Evolutionary conservation across 2,888 invertebrate species (phyloP).

Genomic region (Opisthograptis luteolata): DNA sequence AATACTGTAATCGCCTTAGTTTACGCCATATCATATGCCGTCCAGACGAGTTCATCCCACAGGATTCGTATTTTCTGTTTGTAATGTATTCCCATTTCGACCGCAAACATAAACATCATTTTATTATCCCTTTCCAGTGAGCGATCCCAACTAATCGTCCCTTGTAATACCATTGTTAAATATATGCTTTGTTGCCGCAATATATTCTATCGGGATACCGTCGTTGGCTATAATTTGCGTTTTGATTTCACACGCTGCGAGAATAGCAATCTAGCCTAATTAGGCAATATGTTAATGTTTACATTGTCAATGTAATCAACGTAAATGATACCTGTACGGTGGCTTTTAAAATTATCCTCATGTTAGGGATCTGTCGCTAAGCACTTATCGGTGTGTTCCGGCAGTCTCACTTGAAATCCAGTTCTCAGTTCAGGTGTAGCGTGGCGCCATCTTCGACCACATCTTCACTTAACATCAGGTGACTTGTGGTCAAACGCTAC

Average conservation of each 20-base stretch:
- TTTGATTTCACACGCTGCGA: constrained; percentile 28
- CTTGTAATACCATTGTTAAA: constrained; percentile 53
- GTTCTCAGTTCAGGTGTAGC: too few species aligned
- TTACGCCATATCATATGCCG: constrained; percentile 6
- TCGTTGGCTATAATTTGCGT: constrained; percentile 39
- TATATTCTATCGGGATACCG: constrained; percentile 46
- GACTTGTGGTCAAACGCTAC: too few species aligned
- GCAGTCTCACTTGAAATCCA: too few species aligned
- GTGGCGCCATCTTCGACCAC: too few species aligned
- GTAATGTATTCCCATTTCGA: constrained; percentile 25
- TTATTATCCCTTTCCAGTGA: constrained; percentile 46
- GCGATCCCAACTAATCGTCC: constrained; percentile 46
- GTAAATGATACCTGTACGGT: too few species aligned
- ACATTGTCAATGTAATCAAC: not conserved
- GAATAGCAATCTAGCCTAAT: too few species aligned
- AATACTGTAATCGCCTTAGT: too few species aligned
- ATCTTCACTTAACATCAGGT: too few species aligned
- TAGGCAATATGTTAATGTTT: not conserved
- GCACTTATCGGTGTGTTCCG: too few species aligned
- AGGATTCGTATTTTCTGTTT: constrained; percentile 20
- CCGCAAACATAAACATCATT: constrained; percentile 27
- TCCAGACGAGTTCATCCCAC: not conserved
- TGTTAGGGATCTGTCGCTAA: too few species aligned
- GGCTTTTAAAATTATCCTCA: too few species aligned
- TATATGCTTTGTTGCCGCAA: constrained; percentile 56